Base-by-base conservation (phyloP, 2,113 vertebrate species). In the Vulpes ferrilata region DNA sequence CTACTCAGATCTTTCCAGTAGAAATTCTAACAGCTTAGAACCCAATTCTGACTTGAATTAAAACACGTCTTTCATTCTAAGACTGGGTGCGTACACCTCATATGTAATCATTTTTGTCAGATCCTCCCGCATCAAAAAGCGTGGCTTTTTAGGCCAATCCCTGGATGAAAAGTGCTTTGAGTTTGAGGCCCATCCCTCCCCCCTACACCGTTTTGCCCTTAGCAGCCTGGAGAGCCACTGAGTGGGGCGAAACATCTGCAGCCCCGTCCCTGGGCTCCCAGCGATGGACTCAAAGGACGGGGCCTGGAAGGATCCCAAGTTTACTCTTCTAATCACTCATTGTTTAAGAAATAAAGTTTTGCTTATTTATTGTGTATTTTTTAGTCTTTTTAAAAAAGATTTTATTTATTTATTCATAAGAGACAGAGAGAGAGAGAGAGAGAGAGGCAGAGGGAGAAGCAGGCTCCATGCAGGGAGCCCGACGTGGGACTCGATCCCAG, bases 41-140 rank as follows among this genome's bases (percentile, higher is more conserved):
- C 64, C 27, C 30, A 78, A 79, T 90, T 74, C 59, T 69, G 35
- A 73, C n/a, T 93, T 89, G 88, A 57, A 16, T 74, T 90, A 65
- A 64, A 81, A 59, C 51, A 0, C 94, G 93, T 30, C 96, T 98
- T 95, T 92, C 65, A 97, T 98, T 97, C 98, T 97, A 96, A 94
- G 65, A 59, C 69, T 90, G 93, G 30, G 16, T 74, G 78, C 97
- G 69, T 62, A 69, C 74, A 95, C 15, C 32, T 92, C 80, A 59
- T 0, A 38, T 64, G 7, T 88, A 80, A 98, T 97, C 93, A 20
- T 71, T 97, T 97, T 85, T 95, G 95, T 96, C 97, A 96, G 93
- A 76, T 93, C 32, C 80, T 32, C 69, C 97, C 5, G 51, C 91
- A 95, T 98, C 95, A 97, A 78, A 95, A 95, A 91, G 38, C 90